Evolutionary conservation across 1,140 invertebrate species (phyloP).

Genomic region (Drosophila kurseongensis): DNA sequence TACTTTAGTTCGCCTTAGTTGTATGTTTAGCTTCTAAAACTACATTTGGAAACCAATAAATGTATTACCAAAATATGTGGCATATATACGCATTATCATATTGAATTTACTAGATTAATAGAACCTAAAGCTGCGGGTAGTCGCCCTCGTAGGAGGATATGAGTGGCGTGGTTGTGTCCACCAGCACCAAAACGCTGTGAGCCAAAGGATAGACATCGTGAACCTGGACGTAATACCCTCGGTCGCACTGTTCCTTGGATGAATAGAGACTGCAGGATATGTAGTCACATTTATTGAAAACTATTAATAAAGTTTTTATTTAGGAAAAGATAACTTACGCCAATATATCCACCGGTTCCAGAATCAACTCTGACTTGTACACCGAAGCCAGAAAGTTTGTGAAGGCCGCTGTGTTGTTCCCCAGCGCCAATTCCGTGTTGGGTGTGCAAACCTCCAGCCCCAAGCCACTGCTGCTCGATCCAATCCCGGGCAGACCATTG

Average conservation of each 20-base stretch:
- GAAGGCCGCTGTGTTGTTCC: conserved; percentile 82
- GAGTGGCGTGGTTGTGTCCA: conserved; percentile 88
- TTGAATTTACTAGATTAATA: background rate
- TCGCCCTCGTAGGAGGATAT: conserved; percentile 69
- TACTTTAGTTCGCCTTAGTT: conserved; percentile 66
- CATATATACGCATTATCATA: conserved; percentile 3
- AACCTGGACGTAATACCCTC: conserved; percentile 86
- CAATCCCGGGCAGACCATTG: conserved; percentile 83
- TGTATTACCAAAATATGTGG: conserved; percentile 36
- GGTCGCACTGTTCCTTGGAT: conserved; percentile 86
- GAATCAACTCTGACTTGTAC: conserved; percentile 85
- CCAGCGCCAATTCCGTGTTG: conserved; percentile 64
- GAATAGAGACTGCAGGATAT: conserved; percentile 85
- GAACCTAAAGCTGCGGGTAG: conserved; percentile 9
- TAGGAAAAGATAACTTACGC: conserved; percentile 84
- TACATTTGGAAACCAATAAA: conserved; percentile 61
- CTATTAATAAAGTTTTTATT: background rate
- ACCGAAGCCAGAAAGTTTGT: conserved; percentile 83
- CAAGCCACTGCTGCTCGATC: conserved; percentile 52
- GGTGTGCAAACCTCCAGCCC: conserved; percentile 64
- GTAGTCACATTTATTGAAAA: too few relatives aligned
- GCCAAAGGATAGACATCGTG: conserved; percentile 86
- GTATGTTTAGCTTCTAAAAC: conserved; percentile 58
- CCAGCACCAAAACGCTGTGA: conserved; percentile 87
- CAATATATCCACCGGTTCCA: conserved; percentile 85